Evolutionary conservation across 2,113 vertebrate genomes (phyloP), one percentile per base, ranked within the genome.

Genomic region (Triplophysa rosa): DNA sequence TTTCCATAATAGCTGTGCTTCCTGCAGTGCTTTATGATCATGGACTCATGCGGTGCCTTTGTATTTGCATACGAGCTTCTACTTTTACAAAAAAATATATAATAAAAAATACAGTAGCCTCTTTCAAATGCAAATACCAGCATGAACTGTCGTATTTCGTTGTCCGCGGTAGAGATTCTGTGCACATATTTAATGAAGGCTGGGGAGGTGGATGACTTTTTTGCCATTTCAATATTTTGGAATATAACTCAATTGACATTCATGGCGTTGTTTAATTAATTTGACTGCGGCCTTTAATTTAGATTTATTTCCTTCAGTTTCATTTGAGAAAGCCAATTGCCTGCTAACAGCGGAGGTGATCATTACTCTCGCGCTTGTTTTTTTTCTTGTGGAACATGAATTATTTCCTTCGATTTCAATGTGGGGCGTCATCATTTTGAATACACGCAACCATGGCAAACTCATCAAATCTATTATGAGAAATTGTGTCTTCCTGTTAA

Each of bases 211-310:
- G 12, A 17, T 69, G 40, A 74, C 59, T 45, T 24, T 19, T 4
- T 13, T 58, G 52, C 49, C 58, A 16, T 45, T 40, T 6, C 42
- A 73, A 73, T 62, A 5, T 24, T 73, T 42, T 21, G 1, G 3
- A 23, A 21, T 26, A 19, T 45, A 62, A 62, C 13, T 45, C 21
- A 47, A 10, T 62, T 42, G 71, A 45, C 56, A 62, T 74, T 63
- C 6, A 37, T 37, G 26, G 26, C 40, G 24, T 75, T 45, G 40
- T 13, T 62, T 21, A 63, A 63, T 74, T 19, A 74, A 47, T 74
- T 14, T 45, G 71, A 47, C 56, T 63, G 42, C 24, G 33, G 21
- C 71, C 16, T 47, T 74, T 62, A 45, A 74, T 62, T 74, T 19
- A 24, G 40, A 63, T 74, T 19, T 45, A 74, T 74, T 75, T 61